A percentile compares a stretch with the other conserved stretches of the same genome.
These are phyloP conservation scores for Brachynemurus nebulosus DNA, from an alignment of 2,888 invertebrate species.

Conservation along the genomic window DNA sequence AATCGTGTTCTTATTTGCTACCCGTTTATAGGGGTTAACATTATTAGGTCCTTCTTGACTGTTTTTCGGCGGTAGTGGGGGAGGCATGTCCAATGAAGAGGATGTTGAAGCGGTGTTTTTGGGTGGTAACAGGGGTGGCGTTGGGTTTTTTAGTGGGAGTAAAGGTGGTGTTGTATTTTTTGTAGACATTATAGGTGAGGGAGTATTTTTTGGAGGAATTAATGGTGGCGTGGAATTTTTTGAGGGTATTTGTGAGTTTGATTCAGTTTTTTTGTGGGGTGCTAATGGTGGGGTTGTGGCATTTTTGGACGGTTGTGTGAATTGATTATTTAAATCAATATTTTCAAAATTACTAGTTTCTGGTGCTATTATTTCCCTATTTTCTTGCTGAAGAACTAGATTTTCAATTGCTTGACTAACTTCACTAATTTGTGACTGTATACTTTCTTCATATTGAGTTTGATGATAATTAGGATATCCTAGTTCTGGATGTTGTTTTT, in stretches of 20 bases:
- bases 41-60: not conserved
- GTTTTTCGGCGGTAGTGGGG: not conserved
- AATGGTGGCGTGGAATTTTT: slow-evolving; percentile 25
- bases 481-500: slow-evolving; percentile 1
- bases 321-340: not conserved
- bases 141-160: slow-evolving; percentile 20
- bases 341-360: slow-evolving; percentile 10
- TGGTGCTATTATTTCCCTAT: slow-evolving; percentile 24
- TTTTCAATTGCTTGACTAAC: slow-evolving; percentile 13
- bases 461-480: not conserved
- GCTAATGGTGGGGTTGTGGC: slow-evolving; percentile 12
- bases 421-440: slow-evolving; percentile 13
- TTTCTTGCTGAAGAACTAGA: slow-evolving; percentile 18
- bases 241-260: too few relatives aligned
- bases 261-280: slow-evolving; percentile 13
- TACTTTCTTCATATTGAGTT: slow-evolving; percentile 10
- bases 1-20: not conserved
- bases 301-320: slow-evolving; percentile 7
- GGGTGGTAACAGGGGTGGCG: slow-evolving; percentile 14
- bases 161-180: slow-evolving; percentile 24
- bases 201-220: too few relatives aligned
- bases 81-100: too few relatives aligned
- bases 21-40: not conserved
- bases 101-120: not conserved
- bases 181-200: too few relatives aligned